Base-by-base conservation (phyloP, 2,888 invertebrate species). In the Mythimna pallens region DNA sequence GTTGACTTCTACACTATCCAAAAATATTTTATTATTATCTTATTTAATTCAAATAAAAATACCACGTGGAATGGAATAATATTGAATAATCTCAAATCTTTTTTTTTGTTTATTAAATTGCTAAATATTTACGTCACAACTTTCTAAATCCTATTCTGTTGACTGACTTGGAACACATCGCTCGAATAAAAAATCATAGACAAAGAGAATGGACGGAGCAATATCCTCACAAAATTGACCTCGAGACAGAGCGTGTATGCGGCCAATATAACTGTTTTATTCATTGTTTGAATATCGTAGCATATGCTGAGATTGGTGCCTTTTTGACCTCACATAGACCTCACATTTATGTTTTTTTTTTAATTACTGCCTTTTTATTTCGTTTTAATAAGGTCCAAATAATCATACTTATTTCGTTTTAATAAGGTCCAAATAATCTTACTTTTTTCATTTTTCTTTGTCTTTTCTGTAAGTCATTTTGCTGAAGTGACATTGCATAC, bases 71-170 rank as follows among this genome's bases (percentile, higher is more conserved):
- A 63, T 70, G 43, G 3, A 47, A 40, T 30, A 25, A 59, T 50
- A 34, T 5, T 20, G 17, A n/a, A 57, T 57, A 50, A 75, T 58
- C 73, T 58, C 57, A 30, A 47, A 47, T 36, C 14, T 43, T 7
- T 14, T 40, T 17, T 20, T 57, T n/a, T 40, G 4, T 34, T 2
- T 3, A 43, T 52, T 20, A 8, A 22, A 34, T 25, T 70, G 63
- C 25, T 17, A 14, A n/a, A 69, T 43, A 0, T 52, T 40, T 6
- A 40, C 25, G 64, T 52, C 34, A 68, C 25, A 61, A 34, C 10
- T 67, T 47, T 34, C 30, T 43, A 30, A 30, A 14, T 59, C n/a
- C 10, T 14, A 25, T 54, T 70, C 73, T 10, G 59, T 52, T 72
- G 52, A 59, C 73, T 43, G 20, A 17, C 17, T 34, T 43, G 58